phyloP scores from a whole-genome alignment of 1,140 invertebrate genomes.

The Anadara kagoshimensis region DNA sequence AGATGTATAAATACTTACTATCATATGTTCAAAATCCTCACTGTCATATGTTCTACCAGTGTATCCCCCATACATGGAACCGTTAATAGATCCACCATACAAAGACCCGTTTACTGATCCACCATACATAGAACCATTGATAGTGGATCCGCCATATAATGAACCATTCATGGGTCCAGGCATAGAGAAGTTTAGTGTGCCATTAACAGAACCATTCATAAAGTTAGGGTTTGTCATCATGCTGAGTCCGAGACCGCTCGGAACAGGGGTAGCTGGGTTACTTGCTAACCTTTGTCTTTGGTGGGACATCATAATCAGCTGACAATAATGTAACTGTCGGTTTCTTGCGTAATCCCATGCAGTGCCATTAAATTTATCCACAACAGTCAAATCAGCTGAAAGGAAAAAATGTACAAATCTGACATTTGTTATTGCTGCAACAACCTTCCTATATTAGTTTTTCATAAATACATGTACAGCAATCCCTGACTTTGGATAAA shows the following conservation, averaged over 20 bases:
- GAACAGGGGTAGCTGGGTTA: constrained; percentile 59
- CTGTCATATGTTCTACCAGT: constrained; percentile 4
- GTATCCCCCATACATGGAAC: not conserved
- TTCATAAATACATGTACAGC: no score
- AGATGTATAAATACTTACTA: constrained; percentile 25
- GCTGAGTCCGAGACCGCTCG: constrained; percentile 55
- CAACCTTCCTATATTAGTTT: no score
- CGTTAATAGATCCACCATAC: not conserved
- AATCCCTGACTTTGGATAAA: no score
- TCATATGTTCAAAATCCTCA: constrained; percentile 41
- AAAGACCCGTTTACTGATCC: no score
- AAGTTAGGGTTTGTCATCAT: constrained; percentile 18
- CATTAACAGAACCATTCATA: constrained; percentile 24
- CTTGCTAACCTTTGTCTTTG: constrained; percentile 62
- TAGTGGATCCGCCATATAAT: no score
- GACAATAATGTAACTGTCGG: constrained; percentile 71
- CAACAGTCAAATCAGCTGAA: constrained; percentile 65
- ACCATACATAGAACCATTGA: no score
- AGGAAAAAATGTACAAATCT: constrained; percentile 11
- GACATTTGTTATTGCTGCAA: no score
- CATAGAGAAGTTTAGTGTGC: not conserved
- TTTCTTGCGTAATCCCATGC: constrained; percentile 71
- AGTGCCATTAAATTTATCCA: constrained; percentile 68
- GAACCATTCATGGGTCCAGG: constrained; percentile 1
- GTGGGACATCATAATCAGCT: constrained; percentile 72